Evolutionary conservation across 2,888 invertebrate species (phyloP), one percentile per base, ranked within the genome.

Genomic region (Gastracanthus pulcherrimus): DNA sequence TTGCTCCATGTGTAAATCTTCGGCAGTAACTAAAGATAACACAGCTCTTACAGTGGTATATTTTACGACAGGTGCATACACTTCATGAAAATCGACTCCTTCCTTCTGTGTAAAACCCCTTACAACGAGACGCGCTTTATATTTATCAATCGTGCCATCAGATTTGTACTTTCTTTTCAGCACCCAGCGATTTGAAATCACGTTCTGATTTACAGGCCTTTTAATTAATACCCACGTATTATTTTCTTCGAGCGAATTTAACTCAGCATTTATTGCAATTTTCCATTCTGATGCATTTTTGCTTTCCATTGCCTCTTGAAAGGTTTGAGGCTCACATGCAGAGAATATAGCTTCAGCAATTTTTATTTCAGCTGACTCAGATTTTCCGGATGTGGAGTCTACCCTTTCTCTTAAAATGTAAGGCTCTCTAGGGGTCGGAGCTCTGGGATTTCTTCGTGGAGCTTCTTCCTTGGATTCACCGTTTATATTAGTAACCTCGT

Each of bases 71-170:
- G 71, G 41, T 16, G 71, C 9, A 34, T 58, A 71, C 9, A 51
- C 13, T 29, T 51, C 58, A 23, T 69, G 13, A 16, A 38, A 69
- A 16, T 71, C 55, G 9, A 71, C 23, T 74, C 51, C 67, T 84
- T 64, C 29, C 69, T 83, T 80, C 75, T 86, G 84, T n/a, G 78
- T 19, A 64, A 64, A 86, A 4, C 85, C 86, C 72, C 81, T 83
- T 29, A 81, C 84, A 3, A 86, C 86, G 6, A 86, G 66, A 6
- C 86, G 60, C n/a, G 86, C 85, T 7, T 70, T 62, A 48, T n/a
- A n/a, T n/a, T n/a, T n/a, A n/a, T 83, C 83, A 51, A 84, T 58
- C 29, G 76, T 76, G 36, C 84, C 84, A 66, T 84, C 62, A 0
- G 82, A 23, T 13, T 84, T 83, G n/a, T 36, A 72, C 76, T 87